phyloP scores from a whole-genome alignment of 2,888 invertebrate genomes.

The Acanthosepion pharaonis region DNA sequence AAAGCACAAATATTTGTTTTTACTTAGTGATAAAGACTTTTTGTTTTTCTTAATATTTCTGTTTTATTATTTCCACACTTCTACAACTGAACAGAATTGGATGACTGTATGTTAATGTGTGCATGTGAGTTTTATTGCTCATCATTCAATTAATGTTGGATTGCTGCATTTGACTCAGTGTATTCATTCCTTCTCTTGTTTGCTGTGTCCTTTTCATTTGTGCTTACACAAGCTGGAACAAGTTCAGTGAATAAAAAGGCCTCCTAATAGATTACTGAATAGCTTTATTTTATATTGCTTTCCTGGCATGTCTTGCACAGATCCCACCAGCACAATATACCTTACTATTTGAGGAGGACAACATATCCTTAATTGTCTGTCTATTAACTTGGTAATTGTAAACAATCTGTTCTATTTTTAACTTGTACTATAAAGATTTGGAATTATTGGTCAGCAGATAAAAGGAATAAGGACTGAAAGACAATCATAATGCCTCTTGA shows the following conservation, averaged over 20 bases:
- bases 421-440: background rate
- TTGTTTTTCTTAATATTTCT: background rate
- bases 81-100: background rate
- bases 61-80: background rate
- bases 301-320: background rate
- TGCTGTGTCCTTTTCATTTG: constrained; percentile 2
- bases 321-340: background rate
- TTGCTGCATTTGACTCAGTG: background rate
- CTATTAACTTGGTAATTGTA: background rate
- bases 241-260: background rate
- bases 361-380: background rate
- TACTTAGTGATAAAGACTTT: background rate
- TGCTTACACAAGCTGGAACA: background rate
- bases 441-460: background rate
- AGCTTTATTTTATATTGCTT: background rate
- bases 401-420: background rate
- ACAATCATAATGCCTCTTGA: background rate
- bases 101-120: background rate
- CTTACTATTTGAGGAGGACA: background rate
- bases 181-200: background rate
- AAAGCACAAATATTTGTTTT: constrained; percentile 14
- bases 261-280: background rate
- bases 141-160: background rate
- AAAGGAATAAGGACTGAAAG: background rate
- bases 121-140: background rate